Percentiles rank a stretch among this genome's conserved stretches.
These are phyloP conservation scores for Prosopocoilus inquinatus DNA, from an alignment of 2,888 invertebrate genomes.

Conservation along the genomic window DNA sequence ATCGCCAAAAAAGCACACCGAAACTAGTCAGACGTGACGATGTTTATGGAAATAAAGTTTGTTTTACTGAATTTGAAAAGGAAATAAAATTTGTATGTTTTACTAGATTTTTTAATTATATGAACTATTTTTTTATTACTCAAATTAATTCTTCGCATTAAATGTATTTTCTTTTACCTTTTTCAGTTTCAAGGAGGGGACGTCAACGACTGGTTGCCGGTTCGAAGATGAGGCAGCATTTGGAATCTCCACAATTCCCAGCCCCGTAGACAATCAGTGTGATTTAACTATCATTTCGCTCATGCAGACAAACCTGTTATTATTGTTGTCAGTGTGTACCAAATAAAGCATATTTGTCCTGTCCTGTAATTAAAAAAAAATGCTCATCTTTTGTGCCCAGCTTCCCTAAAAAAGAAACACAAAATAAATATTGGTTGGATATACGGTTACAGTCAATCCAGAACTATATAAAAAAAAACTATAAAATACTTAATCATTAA, in stretches of 20 bases:
- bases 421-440: no score
- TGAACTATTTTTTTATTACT: not conserved
- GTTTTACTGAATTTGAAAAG: no score
- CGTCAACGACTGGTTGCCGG: conserved; percentile 40
- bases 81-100: not conserved
- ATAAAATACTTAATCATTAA: no score
- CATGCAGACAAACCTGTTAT: conserved; percentile 31
- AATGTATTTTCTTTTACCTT: no score
- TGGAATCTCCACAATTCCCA: conserved; percentile 32
- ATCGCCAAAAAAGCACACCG: no score
- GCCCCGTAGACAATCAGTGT: conserved; percentile 46
- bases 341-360: conserved; percentile 40
- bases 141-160: no score
- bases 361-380: conserved; percentile 16
- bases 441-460: no score
- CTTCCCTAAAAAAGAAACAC: no score
- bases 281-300: conserved; percentile 32
- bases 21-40: no score
- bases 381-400: no score
- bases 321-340: conserved; percentile 37
- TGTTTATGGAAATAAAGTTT: no score
- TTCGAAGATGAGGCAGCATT: conserved; percentile 43
- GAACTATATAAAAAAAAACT: no score
- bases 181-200: conserved; percentile 44
- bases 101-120: not conserved